Conservation (phyloP, 2,797 vertebrate species). For the Alauda arvensis region DNA sequence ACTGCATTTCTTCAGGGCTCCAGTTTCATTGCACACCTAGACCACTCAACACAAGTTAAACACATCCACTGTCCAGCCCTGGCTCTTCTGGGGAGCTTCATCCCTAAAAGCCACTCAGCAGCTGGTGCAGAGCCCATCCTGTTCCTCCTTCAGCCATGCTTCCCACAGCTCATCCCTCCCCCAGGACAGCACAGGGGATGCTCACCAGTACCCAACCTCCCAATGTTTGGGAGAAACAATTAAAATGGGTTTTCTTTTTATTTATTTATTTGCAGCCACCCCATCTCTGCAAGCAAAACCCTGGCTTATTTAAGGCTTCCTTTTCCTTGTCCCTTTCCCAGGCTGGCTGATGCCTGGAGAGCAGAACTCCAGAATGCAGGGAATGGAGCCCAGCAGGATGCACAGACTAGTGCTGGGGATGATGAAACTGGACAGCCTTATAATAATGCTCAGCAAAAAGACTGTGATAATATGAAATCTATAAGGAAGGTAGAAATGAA, state of each 20-base stretch:
- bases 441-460: no score
- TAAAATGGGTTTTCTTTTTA: background rate
- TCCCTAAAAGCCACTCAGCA: background rate
- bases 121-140: background rate
- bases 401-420: background rate
- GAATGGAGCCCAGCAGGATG: background rate
- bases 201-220: rapidly evolving
- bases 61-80: background rate
- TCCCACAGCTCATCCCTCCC: background rate
- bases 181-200: rapidly evolving
- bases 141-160: background rate
- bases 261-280: no score
- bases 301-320: background rate
- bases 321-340: background rate
- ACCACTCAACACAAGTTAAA: background rate
- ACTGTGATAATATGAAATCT: no score
- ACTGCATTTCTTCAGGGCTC: background rate
- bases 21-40: background rate
- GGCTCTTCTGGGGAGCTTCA: background rate
- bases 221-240: background rate
- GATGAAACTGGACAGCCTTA: no score
- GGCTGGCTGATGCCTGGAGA: background rate
- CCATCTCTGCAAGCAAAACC: background rate
- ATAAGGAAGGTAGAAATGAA: no score
- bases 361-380: background rate